Evolutionary conservation across 2,797 vertebrate species (phyloP), one percentile per base, ranked within the genome.

Genomic region (Geotrypetes seraphini): DNA sequence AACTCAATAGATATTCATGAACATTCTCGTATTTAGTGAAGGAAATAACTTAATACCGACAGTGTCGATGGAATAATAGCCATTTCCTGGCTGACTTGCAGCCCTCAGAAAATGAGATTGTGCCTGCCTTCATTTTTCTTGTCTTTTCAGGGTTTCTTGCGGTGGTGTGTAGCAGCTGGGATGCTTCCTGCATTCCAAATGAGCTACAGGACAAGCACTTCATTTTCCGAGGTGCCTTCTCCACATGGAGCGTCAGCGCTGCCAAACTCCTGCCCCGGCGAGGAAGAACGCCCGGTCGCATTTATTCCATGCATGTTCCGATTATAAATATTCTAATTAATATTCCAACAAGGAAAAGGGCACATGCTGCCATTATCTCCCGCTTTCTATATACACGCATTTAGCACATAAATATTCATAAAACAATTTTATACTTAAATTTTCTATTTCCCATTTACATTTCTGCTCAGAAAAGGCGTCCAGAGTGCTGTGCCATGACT

Each of bases 1-100:
- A 87, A 92, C 91, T 94, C 92, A 89, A 96, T 96, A 93, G 92
- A 92, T 95, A 96, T 97, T 97, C 91, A 97, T 93, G 92, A 96
- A 91, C 86, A 85, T 89, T 90, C 88, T 83, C 81, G 88, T 95
- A 94, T 96, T 97, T 95, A 97, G 92, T 90, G 90, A 89, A 89
- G 90, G 90, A 96, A 96, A 97, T 95, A 94, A 96, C 90, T 96
- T 95, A 95, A 95, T 95, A 87, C 91, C 86, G 90, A 96, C 93
- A 91, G 90, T 85, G 87, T 87, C 88, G 84, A 88, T 88, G 90
- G 90, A 94, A 92, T 95, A 93, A 95, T 92, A 87, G 92, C 90
- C 84, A 87, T 90, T 92, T 95, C 92, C 91, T 90, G 89, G 83
- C 90, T 91, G 91, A 91, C 90, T 92, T 86, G 90, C 90, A 90